Evolutionary conservation across 2,113 vertebrate genomes (phyloP).

Genomic region (Ornithorhynchus anatinus): DNA sequence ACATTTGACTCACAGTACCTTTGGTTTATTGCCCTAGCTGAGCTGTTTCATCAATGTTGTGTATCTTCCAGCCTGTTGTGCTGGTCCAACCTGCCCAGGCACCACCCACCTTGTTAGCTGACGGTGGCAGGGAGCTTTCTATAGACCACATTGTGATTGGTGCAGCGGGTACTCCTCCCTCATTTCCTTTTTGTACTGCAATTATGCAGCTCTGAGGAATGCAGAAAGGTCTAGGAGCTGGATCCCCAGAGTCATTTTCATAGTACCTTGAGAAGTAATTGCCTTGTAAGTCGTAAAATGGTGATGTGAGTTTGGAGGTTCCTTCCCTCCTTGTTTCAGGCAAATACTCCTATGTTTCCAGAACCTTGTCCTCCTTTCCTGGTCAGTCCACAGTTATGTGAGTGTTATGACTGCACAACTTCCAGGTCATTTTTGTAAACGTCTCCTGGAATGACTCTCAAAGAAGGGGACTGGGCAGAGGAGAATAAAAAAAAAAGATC

Average conservation of each 20-base stretch:
- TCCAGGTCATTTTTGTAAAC: too few relatives aligned
- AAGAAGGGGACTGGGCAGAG: too few relatives aligned
- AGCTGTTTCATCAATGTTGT: conserved; percentile 2
- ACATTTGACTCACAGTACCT: not conserved
- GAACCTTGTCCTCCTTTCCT: too few relatives aligned
- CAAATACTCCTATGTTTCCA: too few relatives aligned
- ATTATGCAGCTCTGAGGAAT: conserved; percentile 38
- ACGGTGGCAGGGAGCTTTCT: conserved; percentile 26
- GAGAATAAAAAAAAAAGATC: too few relatives aligned
- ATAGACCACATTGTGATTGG: conserved; percentile 2
- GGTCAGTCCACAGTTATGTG: too few relatives aligned
- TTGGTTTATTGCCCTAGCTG: conserved; percentile 10
- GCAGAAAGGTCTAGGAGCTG: conserved; percentile 1
- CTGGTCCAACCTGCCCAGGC: conserved; percentile 40
- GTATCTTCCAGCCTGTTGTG: conserved; percentile 2
- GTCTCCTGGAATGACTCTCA: too few relatives aligned
- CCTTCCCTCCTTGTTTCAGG: too few relatives aligned
- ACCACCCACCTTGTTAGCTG: not conserved
- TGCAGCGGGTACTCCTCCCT: conserved; percentile 15
- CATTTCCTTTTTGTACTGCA: conserved; percentile 27
- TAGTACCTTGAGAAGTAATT: conserved; percentile 10
- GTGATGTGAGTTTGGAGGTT: too few relatives aligned
- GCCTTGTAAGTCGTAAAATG: not conserved
- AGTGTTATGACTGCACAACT: too few relatives aligned
- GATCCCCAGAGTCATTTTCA: conserved; percentile 36